phyloP scores from a whole-genome alignment of 2,113 vertebrate genomes.

The Oxygymnocypris stewartii region DNA sequence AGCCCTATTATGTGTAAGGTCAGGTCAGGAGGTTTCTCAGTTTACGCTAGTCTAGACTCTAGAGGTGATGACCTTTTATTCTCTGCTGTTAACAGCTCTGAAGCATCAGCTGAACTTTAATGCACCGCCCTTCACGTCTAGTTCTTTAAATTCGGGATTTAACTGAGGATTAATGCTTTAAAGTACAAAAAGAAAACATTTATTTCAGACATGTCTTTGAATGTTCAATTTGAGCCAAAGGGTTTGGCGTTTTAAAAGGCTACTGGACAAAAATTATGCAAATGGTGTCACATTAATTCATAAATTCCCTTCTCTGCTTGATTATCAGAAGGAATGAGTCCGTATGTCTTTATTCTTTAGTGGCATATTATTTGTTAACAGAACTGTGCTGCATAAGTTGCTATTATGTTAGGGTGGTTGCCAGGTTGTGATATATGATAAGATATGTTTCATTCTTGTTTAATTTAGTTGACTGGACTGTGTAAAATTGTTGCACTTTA shows the following conservation, averaged over 20 bases:
- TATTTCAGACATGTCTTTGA: slow-evolving; percentile 7
- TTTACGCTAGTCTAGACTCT: not conserved
- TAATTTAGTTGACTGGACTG: not conserved
- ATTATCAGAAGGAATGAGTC: not conserved
- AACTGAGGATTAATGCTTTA: slow-evolving; percentile 10
- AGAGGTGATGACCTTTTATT: not conserved
- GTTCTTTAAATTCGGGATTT: not conserved
- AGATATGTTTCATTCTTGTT: not conserved
- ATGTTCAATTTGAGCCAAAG: slow-evolving; percentile 9
- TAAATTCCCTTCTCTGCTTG: not conserved
- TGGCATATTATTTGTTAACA: not conserved
- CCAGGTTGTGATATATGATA: not conserved
- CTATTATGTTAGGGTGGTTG: not conserved
- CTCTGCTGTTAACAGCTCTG: not conserved
- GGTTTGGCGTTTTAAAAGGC: slow-evolving; percentile 17
- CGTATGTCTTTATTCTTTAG: not conserved
- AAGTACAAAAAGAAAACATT: not conserved
- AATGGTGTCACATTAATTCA: not conserved
- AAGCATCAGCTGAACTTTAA: slow-evolving; percentile 13
- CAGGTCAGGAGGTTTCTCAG: not conserved
- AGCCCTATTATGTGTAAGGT: not conserved
- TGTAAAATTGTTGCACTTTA: not conserved
- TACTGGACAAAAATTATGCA: slow-evolving; percentile 30
- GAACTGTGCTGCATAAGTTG: not conserved
- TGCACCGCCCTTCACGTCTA: not conserved